These are phyloP conservation scores for Muricea muricata DNA, from an alignment of 92 coral and sea anemone genomes.

Conservation along the genomic window DNA sequence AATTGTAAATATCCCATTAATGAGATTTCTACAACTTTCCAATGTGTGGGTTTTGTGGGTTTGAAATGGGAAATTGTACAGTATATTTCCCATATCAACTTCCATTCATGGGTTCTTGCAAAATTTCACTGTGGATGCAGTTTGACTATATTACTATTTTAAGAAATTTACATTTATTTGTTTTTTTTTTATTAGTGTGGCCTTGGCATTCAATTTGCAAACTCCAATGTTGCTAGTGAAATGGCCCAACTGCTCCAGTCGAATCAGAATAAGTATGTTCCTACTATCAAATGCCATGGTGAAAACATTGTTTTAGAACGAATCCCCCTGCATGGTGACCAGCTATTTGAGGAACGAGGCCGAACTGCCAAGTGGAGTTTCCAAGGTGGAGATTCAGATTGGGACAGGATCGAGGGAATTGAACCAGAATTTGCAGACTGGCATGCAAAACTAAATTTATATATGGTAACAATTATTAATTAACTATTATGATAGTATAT, in stretches of 20 bases:
- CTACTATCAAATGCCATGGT: constrained; percentile 9
- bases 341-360: constrained; percentile 66
- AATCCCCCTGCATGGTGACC: constrained; percentile 69
- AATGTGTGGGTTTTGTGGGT: too few species aligned
- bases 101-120: too few species aligned
- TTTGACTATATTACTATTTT: too few species aligned
- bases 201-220: constrained; percentile 63
- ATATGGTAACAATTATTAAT: constrained; percentile 54
- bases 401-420: constrained; percentile 53
- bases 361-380: constrained; percentile 66
- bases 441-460: constrained; percentile 70
- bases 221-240: constrained; percentile 73
- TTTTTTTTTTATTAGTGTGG: constrained; percentile 51
- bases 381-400: constrained; percentile 41
- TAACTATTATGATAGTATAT: neutral
- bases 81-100: too few species aligned
- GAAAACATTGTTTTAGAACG: neutral
- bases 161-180: neutral
- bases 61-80: too few species aligned
- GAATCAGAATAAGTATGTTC: constrained; percentile 69
- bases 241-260: constrained; percentile 68
- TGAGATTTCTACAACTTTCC: too few species aligned
- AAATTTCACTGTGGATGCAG: too few species aligned
- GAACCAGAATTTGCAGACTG: constrained; percentile 72
- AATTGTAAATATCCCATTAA: too few species aligned